Percentiles rank a stretch among this genome's conserved stretches.
Conservation (phyloP, 2,113 vertebrate genomes). For the Crypturellus undulatus region DNA sequence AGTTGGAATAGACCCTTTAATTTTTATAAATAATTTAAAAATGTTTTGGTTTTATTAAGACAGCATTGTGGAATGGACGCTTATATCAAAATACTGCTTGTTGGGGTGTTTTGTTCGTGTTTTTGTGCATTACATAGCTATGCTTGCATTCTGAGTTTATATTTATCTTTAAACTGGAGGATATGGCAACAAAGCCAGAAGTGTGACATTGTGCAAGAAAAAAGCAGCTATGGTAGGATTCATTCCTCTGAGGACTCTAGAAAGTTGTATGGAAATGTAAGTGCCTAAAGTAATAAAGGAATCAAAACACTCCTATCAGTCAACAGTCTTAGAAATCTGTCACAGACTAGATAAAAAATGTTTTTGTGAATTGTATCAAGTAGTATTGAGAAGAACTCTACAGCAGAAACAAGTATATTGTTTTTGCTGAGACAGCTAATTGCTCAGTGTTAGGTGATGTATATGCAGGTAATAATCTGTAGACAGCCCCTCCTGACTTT, state of each 20-base stretch:
- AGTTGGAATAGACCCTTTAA: neutral
- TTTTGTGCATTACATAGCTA: neutral
- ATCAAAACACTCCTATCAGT: neutral
- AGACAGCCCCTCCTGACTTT: neutral
- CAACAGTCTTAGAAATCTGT: conserved; percentile 7
- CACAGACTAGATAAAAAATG: neutral
- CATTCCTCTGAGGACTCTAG: neutral
- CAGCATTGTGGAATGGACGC: neutral
- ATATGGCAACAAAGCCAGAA: neutral
- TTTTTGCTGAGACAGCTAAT: neutral
- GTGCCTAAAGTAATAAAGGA: neutral
- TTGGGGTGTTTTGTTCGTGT: neutral
- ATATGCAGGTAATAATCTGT: neutral
- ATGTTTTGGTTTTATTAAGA: neutral
- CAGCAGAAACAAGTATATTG: neutral
- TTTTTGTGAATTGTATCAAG: neutral
- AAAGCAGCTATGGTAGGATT: neutral
- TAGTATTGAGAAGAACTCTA: neutral
- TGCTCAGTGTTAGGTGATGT: neutral
- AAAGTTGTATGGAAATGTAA: neutral
- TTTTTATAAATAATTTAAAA: neutral
- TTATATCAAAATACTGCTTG: neutral
- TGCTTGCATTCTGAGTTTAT: neutral
- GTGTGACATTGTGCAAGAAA: neutral
- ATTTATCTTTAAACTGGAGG: neutral